phyloP scores from a whole-genome alignment of 2,888 invertebrate species.

The Epinotia ramella region DNA sequence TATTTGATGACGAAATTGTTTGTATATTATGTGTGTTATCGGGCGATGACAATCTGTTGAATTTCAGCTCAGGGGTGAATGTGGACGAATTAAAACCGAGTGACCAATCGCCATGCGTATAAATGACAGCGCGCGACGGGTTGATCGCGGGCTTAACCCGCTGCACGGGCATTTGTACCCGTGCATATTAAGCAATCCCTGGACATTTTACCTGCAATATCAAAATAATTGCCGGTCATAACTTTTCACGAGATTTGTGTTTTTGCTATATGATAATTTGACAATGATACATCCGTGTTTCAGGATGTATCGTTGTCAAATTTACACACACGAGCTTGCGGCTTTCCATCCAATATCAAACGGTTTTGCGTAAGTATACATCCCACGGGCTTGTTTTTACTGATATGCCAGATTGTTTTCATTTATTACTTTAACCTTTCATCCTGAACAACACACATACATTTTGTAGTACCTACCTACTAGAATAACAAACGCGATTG shows the following conservation, averaged over 20 bases:
- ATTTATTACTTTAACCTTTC: too few species aligned
- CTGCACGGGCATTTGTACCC: constrained; percentile 45
- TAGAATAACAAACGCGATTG: not conserved
- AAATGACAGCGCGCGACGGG: constrained; percentile 67
- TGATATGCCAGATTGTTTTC: not conserved
- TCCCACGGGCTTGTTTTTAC: not conserved
- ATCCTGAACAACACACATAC: too few species aligned
- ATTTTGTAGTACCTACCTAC: too few species aligned
- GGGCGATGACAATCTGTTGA: constrained; percentile 65
- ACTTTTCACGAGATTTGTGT: constrained; percentile 12
- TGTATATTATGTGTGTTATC: constrained; percentile 53
- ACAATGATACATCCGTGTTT: not conserved
- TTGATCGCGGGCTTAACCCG: constrained; percentile 65
- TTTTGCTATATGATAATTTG: constrained; percentile 22
- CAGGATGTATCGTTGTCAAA: constrained; percentile 9
- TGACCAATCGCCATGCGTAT: constrained; percentile 65
- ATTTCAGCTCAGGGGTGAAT: constrained; percentile 65
- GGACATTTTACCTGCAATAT: constrained; percentile 27
- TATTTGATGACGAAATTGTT: constrained; percentile 43
- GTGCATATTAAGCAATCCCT: constrained; percentile 33
- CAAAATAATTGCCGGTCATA: constrained; percentile 28
- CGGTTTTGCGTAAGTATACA: not conserved
- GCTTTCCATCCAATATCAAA: not conserved
- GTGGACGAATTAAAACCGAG: constrained; percentile 67
- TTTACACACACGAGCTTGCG: not conserved